phyloP scores from a whole-genome alignment of 2,797 vertebrate genomes.

The Rhodeus uyekii region DNA sequence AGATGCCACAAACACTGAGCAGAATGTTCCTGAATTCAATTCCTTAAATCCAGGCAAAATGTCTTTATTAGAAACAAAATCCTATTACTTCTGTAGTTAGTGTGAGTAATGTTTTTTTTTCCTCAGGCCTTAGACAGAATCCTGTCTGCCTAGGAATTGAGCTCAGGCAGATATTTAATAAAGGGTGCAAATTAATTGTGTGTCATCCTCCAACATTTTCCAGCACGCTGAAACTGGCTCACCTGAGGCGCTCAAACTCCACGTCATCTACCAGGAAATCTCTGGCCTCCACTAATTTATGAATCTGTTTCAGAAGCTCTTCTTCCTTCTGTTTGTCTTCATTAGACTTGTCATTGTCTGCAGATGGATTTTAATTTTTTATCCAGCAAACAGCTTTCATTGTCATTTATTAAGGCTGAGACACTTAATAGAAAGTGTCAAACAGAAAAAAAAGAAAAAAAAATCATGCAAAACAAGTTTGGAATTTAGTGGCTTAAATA shows the following conservation, averaged over 20 bases:
- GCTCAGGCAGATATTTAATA: conserved; percentile 12
- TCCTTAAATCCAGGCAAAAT: neutral
- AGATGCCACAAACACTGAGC: neutral
- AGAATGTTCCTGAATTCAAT: neutral
- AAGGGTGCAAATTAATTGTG: conserved; percentile 10
- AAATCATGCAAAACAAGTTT: neutral
- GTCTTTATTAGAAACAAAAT: conserved; percentile 9
- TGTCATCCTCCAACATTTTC: neutral
- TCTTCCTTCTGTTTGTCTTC: conserved; percentile 80
- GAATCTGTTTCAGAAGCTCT: conserved; percentile 84
- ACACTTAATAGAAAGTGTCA: neutral
- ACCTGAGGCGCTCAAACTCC: conserved; percentile 90
- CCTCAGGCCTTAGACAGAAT: neutral
- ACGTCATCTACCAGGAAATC: conserved; percentile 90
- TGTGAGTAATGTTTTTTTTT: neutral
- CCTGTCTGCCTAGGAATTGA: neutral
- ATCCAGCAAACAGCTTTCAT: neutral
- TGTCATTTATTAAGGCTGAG: neutral
- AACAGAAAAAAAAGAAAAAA: neutral
- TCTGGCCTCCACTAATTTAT: conserved; percentile 88
- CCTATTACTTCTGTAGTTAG: conserved; percentile 18
- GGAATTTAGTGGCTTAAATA: neutral
- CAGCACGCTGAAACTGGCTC: conserved; percentile 23
- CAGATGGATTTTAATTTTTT: neutral
- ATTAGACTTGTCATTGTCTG: conserved; percentile 81